Percentiles rank a stretch among this genome's conserved stretches.
phyloP scores from a whole-genome alignment of 2,888 invertebrate genomes.

The Schizaphis graminum region DNA sequence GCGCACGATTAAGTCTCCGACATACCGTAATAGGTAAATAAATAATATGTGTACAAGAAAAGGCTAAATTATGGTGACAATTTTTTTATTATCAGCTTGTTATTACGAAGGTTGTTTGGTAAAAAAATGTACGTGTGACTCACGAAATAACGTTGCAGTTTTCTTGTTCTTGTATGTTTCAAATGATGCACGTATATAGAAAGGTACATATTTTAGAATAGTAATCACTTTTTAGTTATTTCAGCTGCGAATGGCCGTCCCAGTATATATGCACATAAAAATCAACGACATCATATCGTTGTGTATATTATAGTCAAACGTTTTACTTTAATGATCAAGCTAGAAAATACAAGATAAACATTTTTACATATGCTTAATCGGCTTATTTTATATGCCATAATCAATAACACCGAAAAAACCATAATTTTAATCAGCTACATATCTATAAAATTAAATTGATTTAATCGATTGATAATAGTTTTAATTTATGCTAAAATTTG shows the following conservation, averaged over 20 bases:
- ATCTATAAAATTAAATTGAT: not conserved
- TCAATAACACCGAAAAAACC: not conserved
- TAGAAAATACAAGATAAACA: not conserved
- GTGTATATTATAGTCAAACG: not conserved
- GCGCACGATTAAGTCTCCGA: not conserved
- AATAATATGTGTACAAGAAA: not conserved
- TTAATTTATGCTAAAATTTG: not conserved
- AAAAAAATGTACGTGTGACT: not conserved
- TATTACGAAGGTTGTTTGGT: constrained; percentile 3
- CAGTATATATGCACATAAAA: not conserved
- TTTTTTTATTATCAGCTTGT: not conserved
- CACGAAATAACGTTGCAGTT: not conserved
- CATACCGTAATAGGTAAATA: not conserved
- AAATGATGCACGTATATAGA: not conserved
- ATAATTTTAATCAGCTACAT: not conserved
- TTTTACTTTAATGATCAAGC: not conserved
- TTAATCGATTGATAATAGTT: not conserved
- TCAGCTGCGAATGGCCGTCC: not conserved
- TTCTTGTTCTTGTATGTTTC: not conserved
- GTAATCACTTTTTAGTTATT: constrained; percentile 1
- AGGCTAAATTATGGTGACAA: constrained; percentile 31
- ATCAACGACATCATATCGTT: not conserved
- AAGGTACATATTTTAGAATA: constrained; percentile 6
- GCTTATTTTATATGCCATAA: not conserved
- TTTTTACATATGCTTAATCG: not conserved